Base-by-base conservation (phyloP, 1,140 invertebrate genomes). In the Elymnias hypermnestra region DNA sequence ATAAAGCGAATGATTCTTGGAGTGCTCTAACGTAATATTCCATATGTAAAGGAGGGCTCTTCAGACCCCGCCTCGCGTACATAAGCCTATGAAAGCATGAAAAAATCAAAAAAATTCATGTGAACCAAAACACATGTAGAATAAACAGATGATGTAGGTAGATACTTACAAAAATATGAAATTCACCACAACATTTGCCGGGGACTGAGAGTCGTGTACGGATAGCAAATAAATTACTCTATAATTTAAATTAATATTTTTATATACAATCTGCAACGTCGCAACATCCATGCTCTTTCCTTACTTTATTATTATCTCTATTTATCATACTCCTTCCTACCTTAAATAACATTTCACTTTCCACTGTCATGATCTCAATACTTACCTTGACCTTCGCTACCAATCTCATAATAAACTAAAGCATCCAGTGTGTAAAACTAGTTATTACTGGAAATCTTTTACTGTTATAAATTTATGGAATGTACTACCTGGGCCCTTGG, bases 121-220 rank as follows among this genome's bases (percentile, higher is more conserved):
- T 82, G 82, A 85, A 85, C 82, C 78, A 57, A 79, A 83, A 85
- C 82, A 85, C 72, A 83, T 85, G 82, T 67, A 74, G 75, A 83
- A 83, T 85, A 85, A 83, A 82, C 82, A 83, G 70, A 77, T 77
- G 67, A 62, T 68, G 79, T 70, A 85, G 76, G 82, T 79, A 85
- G 78, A 85, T 85, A 85, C 81, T 84, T 79, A 81, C 82, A 85
- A 85, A 85, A 85, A 85, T 85, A 85, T 85, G 82, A 85, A 83
- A 85, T 84, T 84, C 81, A 83, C 81, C 78, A 81, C 78, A 83
- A 81, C 78, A 83, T 84, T 84, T 84, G 70, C 72, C 62, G 46
- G 75, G 75, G 69, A 79, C 72, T 64, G 60, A 66, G 62, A 67
- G 45, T 50, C 51, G 47, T 18, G 70, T 71, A 84, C 48, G 12